Evolutionary conservation across 2,113 vertebrate species (phyloP).

Genomic region (Catagonus wagneri): DNA sequence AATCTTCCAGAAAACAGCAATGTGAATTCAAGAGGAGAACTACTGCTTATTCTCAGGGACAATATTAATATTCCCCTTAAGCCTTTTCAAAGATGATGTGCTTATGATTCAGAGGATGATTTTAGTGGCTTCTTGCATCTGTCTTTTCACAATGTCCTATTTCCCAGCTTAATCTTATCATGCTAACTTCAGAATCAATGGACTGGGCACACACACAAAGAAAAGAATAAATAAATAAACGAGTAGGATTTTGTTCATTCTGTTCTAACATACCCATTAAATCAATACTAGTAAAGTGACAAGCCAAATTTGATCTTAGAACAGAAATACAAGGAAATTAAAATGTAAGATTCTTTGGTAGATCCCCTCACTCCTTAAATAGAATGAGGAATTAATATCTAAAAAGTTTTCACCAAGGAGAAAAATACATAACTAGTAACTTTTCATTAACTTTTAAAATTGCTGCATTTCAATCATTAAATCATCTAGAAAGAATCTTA

Average conservation of each 20-base stretch:
- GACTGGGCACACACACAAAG: background rate
- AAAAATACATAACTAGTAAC: background rate
- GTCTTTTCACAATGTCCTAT: background rate
- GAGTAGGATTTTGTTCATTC: background rate
- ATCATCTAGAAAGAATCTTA: background rate
- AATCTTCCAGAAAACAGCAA: background rate
- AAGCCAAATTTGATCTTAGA: background rate
- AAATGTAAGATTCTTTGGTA: background rate
- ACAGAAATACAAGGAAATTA: constrained; percentile 40
- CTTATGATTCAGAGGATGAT: background rate
- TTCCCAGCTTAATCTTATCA: background rate
- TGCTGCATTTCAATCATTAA: background rate
- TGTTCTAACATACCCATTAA: background rate
- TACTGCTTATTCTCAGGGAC: background rate
- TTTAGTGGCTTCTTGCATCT: background rate
- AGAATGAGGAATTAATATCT: constrained; percentile 23
- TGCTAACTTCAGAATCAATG: background rate
- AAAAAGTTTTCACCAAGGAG: background rate
- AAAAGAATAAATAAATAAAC: no score
- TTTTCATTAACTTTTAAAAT: constrained; percentile 23
- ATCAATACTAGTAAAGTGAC: background rate
- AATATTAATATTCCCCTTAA: background rate
- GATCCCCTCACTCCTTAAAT: background rate
- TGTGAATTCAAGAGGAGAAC: background rate
- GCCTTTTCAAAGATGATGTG: background rate